phyloP scores from a whole-genome alignment of 2,888 invertebrate species.

The Diachrysia chrysitis region DNA sequence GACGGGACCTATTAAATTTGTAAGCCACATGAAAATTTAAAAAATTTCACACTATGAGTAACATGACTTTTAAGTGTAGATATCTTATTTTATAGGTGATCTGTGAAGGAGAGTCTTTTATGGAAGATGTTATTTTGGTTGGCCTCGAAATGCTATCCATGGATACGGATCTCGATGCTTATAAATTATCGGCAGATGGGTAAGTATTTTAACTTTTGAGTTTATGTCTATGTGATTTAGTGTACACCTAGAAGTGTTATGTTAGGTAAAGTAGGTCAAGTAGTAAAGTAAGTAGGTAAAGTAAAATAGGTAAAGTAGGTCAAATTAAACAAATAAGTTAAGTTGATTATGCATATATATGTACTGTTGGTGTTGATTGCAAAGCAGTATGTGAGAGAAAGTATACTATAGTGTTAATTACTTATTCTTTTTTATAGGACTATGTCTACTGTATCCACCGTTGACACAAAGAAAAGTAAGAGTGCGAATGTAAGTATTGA shows the following conservation, averaged over 20 bases:
- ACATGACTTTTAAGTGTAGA: too few species aligned
- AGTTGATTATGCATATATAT: too few species aligned
- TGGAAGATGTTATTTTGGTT: slow-evolving; percentile 82
- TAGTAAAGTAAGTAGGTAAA: too few species aligned
- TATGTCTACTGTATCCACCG: slow-evolving; percentile 70
- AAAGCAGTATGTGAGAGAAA: background rate
- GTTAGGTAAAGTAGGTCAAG: too few species aligned
- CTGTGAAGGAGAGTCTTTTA: slow-evolving; percentile 84
- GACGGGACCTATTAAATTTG: too few species aligned
- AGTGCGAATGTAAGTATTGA: slow-evolving; percentile 62
- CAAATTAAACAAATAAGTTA: too few species aligned
- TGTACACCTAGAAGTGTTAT: too few species aligned
- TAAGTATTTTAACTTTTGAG: slow-evolving; percentile 40
- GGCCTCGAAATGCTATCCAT: slow-evolving; percentile 84
- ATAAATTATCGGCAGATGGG: slow-evolving; percentile 68
- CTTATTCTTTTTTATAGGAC: slow-evolving; percentile 65
- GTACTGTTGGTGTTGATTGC: too few species aligned
- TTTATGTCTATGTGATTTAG: background rate
- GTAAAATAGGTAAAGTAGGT: too few species aligned
- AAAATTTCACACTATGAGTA: too few species aligned
- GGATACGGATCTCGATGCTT: slow-evolving; percentile 77
- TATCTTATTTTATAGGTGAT: slow-evolving; percentile 68
- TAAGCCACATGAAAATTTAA: too few species aligned
- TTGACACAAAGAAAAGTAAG: slow-evolving; percentile 72
- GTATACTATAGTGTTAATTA: too few species aligned